phyloP scores from a whole-genome alignment of 2,113 vertebrate species.

The Rhabdornis inornatus region DNA sequence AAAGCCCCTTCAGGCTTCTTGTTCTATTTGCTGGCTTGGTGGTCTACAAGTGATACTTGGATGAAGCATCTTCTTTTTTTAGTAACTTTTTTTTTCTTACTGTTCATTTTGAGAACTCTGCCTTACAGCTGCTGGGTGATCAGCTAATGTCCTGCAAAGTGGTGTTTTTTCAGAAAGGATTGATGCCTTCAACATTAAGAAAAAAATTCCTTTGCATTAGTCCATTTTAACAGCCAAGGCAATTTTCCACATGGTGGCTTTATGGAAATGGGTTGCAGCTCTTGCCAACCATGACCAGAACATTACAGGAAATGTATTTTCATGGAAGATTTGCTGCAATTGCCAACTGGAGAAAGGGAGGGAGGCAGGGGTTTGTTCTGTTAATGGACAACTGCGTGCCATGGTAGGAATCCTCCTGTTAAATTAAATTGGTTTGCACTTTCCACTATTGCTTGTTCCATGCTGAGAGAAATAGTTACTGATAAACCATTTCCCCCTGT shows the following conservation, averaged over 20 bases:
- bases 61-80: neutral
- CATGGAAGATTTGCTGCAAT: conserved; percentile 91
- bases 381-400: conserved; percentile 85
- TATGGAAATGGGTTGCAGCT: conserved; percentile 75
- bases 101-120: neutral
- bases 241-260: conserved; percentile 86
- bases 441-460: conserved; percentile 34
- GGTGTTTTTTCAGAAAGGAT: neutral
- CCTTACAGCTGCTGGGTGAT: conserved; percentile 4
- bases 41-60: neutral
- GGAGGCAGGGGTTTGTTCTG: conserved; percentile 68
- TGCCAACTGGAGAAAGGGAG: conserved; percentile 79
- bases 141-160: conserved; percentile 40
- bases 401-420: conserved; percentile 67
- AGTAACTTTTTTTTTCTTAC: neutral
- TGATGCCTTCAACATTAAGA: conserved; percentile 15
- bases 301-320: conserved; percentile 94
- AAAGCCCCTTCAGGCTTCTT: neutral
- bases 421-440: conserved; percentile 66
- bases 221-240: conserved; percentile 85
- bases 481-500: neutral
- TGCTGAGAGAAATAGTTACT: conserved; percentile 5
- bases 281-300: conserved; percentile 80
- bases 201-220: conserved; percentile 73
- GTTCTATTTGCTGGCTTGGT: neutral